Evolutionary conservation across 2,888 invertebrate genomes (phyloP).

Genomic region (Anarsia innoxiella): DNA sequence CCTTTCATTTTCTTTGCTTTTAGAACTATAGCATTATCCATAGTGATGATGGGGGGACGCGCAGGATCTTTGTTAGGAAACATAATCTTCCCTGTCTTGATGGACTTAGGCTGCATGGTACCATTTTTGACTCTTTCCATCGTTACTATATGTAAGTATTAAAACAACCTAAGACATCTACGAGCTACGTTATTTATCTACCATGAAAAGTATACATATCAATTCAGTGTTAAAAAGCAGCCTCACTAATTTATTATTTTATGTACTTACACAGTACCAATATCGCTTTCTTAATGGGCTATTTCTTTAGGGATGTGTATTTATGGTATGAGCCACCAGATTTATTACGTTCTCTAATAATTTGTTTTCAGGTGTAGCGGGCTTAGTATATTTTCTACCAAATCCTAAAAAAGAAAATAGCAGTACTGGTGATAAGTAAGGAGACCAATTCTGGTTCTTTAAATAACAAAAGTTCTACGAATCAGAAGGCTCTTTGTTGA

Average conservation of each 20-base stretch:
- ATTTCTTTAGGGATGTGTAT: too few species aligned
- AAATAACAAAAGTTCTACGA: too few species aligned
- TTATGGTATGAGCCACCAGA: too few species aligned
- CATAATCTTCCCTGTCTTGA: conserved; percentile 37
- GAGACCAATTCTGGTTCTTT: neutral
- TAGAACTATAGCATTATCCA: conserved; percentile 37
- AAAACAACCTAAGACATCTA: too few species aligned
- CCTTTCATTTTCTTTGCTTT: conserved; percentile 18
- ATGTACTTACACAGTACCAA: too few species aligned
- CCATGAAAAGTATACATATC: too few species aligned
- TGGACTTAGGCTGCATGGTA: conserved; percentile 38
- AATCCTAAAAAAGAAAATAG: conserved; percentile 33
- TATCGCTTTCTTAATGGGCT: too few species aligned
- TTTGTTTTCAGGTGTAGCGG: conserved; percentile 34
- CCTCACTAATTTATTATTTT: too few species aligned
- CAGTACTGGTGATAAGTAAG: conserved; percentile 33
- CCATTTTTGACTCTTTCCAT: conserved; percentile 35
- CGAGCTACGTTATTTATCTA: too few species aligned
- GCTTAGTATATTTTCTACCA: conserved; percentile 35
- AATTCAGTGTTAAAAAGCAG: too few species aligned
- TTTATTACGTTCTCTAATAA: too few species aligned
- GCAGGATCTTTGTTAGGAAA: conserved; percentile 40
- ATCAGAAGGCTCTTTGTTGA: too few species aligned
- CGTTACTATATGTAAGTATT: conserved; percentile 34
- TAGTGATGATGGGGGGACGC: conserved; percentile 38